Evolutionary conservation across 1,140 invertebrate genomes (phyloP).

Genomic region (Halyomorpha halys): DNA sequence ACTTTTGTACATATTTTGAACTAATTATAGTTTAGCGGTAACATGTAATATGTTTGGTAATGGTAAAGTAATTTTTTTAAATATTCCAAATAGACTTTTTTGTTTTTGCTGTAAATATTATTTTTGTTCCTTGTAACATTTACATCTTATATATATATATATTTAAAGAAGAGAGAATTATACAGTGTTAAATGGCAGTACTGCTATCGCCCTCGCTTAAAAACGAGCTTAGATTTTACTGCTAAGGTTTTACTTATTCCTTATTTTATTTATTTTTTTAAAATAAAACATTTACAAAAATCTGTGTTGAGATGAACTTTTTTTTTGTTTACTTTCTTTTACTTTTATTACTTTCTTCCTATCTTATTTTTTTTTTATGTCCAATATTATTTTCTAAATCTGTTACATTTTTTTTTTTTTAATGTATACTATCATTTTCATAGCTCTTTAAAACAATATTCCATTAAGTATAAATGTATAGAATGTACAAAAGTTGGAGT

Average conservation of each 20-base stretch:
- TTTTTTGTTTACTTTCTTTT: not conserved
- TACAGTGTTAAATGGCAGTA: not conserved
- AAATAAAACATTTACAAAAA: not conserved
- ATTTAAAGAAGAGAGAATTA: not conserved
- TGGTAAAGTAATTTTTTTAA: too few species aligned
- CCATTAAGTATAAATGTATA: not conserved
- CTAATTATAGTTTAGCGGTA: constrained; percentile 14
- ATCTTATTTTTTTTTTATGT: not conserved
- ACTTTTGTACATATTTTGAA: constrained; percentile 9
- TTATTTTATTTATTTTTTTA: not conserved
- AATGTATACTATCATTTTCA: too few species aligned
- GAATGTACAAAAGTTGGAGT: constrained; percentile 11
- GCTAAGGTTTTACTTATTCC: not conserved
- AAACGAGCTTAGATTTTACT: constrained; percentile 8
- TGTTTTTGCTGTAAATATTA: constrained; percentile 9
- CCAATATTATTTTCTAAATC: not conserved
- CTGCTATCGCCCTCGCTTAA: constrained; percentile 4
- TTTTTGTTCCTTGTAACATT: constrained; percentile 2
- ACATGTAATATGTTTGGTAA: constrained; percentile 3
- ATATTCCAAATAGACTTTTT: not conserved
- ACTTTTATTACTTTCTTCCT: not conserved
- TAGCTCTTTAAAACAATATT: too few species aligned
- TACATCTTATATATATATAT: not conserved
- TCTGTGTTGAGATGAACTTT: not conserved
- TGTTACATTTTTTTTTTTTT: too few species aligned